Evolutionary conservation across 2,113 vertebrate genomes (phyloP).

Genomic region (Nycticryphes semicollaris): DNA sequence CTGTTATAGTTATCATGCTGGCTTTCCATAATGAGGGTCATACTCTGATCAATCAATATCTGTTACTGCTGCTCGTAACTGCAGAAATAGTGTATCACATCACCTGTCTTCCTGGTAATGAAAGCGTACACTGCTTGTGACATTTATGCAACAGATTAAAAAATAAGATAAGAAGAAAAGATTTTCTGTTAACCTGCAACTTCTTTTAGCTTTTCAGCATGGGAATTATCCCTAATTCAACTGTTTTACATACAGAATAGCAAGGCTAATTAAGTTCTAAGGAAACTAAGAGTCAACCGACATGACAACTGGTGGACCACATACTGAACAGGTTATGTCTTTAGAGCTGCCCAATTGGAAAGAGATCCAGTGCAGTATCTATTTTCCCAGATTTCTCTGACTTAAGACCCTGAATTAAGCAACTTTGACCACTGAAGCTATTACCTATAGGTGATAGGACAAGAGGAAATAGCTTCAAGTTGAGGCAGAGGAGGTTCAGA

Average conservation of each 20-base stretch:
- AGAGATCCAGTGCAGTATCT: rapidly evolving
- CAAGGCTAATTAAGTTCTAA: not conserved
- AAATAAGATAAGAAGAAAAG: not conserved
- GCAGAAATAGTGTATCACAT: not conserved
- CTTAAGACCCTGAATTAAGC: not conserved
- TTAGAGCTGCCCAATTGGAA: not conserved
- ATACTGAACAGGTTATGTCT: not conserved
- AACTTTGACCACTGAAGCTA: not conserved
- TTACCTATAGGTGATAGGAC: not conserved
- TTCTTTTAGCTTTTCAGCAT: not conserved
- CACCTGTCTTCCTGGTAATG: not conserved
- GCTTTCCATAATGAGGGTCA: not conserved
- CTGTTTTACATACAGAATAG: not conserved
- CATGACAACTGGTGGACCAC: not conserved
- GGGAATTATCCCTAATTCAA: not conserved
- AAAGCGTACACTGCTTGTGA: not conserved
- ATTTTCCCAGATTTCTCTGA: not conserved
- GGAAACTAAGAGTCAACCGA: not conserved
- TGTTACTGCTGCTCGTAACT: not conserved
- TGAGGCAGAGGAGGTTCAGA: too few species aligned
- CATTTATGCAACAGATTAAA: not conserved
- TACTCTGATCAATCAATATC: not conserved
- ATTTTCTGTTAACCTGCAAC: not conserved
- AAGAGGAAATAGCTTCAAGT: too few species aligned
- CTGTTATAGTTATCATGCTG: not conserved